These are phyloP conservation scores for Octomys mimax DNA, from an alignment of 2,797 vertebrate species.

Conservation along the genomic window DNA sequence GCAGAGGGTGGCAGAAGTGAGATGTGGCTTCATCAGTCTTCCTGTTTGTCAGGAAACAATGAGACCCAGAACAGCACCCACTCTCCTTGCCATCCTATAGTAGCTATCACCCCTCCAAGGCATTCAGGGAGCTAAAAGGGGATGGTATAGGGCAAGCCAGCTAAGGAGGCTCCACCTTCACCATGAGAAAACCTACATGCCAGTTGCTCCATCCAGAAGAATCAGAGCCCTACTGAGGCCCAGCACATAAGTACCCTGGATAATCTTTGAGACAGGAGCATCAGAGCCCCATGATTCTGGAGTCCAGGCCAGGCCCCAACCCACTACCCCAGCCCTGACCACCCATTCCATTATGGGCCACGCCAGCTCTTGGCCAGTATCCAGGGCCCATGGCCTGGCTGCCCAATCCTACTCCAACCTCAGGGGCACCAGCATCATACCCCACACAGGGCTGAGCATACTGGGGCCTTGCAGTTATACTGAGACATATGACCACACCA, in stretches of 20 bases:
- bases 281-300: not conserved
- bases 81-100: not conserved
- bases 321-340: not conserved
- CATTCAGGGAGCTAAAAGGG: not conserved
- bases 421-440: not conserved
- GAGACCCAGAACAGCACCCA: not conserved
- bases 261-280: not conserved
- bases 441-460: too few species aligned
- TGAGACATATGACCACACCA: not conserved
- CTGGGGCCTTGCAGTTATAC: not conserved
- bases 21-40: rapidly evolving
- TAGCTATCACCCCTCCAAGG: too few species aligned
- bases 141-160: too few species aligned
- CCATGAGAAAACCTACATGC: not conserved
- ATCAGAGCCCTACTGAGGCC: not conserved
- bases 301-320: not conserved
- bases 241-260: not conserved
- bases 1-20: rapidly evolving
- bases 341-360: rapidly evolving
- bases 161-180: not conserved
- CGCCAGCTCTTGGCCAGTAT: rapidly evolving
- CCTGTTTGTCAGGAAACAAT: not conserved
- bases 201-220: not conserved
- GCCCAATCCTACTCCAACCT: not conserved
- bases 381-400: not conserved